Base-by-base conservation (phyloP, 92 coral and sea anemone genomes). In the Heliopora coerulea region DNA sequence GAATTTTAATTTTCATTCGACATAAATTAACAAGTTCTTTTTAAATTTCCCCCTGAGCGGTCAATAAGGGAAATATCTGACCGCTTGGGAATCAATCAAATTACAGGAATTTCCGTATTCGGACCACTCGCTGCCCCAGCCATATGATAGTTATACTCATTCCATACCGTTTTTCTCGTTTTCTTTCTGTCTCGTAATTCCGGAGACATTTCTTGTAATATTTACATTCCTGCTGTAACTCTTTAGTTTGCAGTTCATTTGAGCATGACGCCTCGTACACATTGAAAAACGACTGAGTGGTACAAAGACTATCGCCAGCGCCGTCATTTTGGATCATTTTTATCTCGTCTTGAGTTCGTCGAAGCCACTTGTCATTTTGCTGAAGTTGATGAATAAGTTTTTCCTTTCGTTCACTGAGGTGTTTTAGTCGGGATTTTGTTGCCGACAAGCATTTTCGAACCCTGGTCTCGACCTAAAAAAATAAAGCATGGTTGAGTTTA, bases 171-270 rank as follows among this genome's bases (percentile, higher is more conserved):
- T 41, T 35, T 70, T 60, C 56, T 86, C 98, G 96, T 93, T 77
- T 93, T 88, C 28, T 90, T 86, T 46, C 49, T 83, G 46, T 85
- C 78, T 87, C 95, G 33, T 85, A 87, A 34, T 87, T 65, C 23
- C 78, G 72, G 2, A 87, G 70, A 60, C 83, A 85, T 62, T 85
- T 93, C 65, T 88, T 88, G 60, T 75, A 93, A 70, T 90, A 90
- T 54, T 92, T 91, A 67, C 98, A 93, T 62, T 85, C 85, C 30
- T 88, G 82, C 49, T 83, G 83, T 24, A 90, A 72, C 46, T 93
- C 95, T 28, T 78, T 75, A 19, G 79, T 37, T 25, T 85, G 87
- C 18, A 93, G 75, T 75, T 93, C 91, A 23, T 69, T 49, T 27
- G 60, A 29, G 20, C 76, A 69, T 9, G 76, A 69, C 12, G 76